These are phyloP conservation scores for Scaptomyza polygonia DNA, from an alignment of 2,888 invertebrate species.

Conservation along the genomic window DNA sequence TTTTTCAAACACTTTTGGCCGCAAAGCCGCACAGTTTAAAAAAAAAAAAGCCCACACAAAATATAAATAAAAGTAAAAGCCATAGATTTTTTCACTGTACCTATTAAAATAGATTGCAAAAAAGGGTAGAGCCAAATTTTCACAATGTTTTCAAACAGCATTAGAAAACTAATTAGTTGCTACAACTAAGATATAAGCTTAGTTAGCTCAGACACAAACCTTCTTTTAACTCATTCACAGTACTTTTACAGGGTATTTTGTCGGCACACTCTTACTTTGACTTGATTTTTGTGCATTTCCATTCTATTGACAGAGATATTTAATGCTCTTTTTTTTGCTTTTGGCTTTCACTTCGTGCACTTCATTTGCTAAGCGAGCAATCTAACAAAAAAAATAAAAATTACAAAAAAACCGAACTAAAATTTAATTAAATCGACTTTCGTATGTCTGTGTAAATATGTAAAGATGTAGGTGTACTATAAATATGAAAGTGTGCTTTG, in stretches of 20 bases:
- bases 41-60: conserved; percentile 12
- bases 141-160: not conserved
- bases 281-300: conserved; percentile 1
- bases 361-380: conserved; percentile 56
- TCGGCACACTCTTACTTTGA: not conserved
- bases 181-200: too few relatives aligned
- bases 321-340: conserved; percentile 30
- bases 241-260: not conserved
- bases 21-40: conserved; percentile 12
- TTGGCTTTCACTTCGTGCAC: conserved; percentile 30
- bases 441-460: conserved; percentile 18
- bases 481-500: conserved; percentile 28
- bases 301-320: conserved; percentile 50
- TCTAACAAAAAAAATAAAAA: conserved; percentile 7
- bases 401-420: conserved; percentile 16
- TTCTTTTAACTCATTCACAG: too few relatives aligned
- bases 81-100: conserved; percentile 11
- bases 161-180: not conserved
- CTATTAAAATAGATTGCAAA: not conserved
- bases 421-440: conserved; percentile 71
- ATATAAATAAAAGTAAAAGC: conserved; percentile 24
- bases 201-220: not conserved
- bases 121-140: not conserved
- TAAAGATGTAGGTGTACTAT: conserved; percentile 39
- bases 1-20: conserved; percentile 16